Base-by-base conservation (phyloP, 2,888 invertebrate genomes). In the Hylaea fasciaria region DNA sequence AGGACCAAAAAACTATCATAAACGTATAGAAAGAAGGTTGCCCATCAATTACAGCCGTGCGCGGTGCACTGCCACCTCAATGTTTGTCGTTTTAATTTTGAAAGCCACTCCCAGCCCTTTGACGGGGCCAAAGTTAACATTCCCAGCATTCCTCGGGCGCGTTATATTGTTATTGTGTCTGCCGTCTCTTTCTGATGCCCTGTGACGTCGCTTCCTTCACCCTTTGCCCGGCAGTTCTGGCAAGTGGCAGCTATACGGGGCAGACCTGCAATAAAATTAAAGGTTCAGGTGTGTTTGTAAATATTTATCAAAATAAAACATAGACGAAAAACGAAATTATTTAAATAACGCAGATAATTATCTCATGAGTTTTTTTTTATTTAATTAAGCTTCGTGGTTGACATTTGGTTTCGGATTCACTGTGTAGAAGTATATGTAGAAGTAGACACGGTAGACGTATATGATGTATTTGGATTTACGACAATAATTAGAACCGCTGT, bases 41-140 rank as follows among this genome's bases (percentile, higher is more conserved):
- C 80, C 81, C 83, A 85, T 84, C 83, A 85, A 85, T 86, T 86
- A 86, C 74, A 74, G 57, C 65, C 13, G 46, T 35, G 69, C 70
- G 76, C 75, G 70, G n/a, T n/a, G n/a, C n/a, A n/a, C n/a, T 75
- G 76, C 75, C 71, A 76, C 77, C 78, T 76, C 79, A 78, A 74
- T 87, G 83, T 89, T 88, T 89, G 86, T 86, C 85, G 82, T 87
- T 87, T 88, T 85, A 86, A 90, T 89, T 91, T 87, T 81, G 78
- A 84, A 87, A 87, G 81, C 83, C 83, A 83, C 85, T 87, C 83
- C 73, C 77, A 83, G 78, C 82, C 83, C 86, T 89, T 87, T 86
- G 87, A 83, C 82, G 79, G 77, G 80, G 68, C 76, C 80, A 77
- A 83, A 84, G 81, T 87, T 87, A 80, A 85, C 87, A 89, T 91